A percentile compares a stretch with the other conserved stretches of the same genome.
Evolutionary conservation across 2,113 vertebrate species (phyloP).

Genomic region (Planiliza haematocheilus): DNA sequence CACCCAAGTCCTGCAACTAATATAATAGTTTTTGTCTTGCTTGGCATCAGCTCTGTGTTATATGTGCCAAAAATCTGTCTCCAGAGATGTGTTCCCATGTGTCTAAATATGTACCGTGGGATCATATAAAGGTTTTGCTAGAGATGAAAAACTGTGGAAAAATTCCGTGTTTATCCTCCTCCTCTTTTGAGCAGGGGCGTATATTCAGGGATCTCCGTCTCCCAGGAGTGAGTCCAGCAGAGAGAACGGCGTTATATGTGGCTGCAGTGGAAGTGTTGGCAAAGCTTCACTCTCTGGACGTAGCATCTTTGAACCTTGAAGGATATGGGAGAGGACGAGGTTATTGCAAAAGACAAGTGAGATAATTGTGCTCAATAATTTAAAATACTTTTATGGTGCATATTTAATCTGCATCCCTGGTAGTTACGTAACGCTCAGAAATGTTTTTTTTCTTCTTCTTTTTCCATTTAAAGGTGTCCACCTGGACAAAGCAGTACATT

Average conservation of each 20-base stretch:
- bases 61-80: neutral
- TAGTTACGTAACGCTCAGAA: neutral
- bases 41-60: neutral
- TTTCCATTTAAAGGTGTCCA: conserved; percentile 84
- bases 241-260: conserved; percentile 89
- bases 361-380: neutral
- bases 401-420: neutral
- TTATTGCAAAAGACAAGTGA: conserved; percentile 93
- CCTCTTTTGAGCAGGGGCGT: conserved; percentile 84
- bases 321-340: conserved; percentile 87
- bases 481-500: conserved; percentile 93
- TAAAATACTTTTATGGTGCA: neutral
- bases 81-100: neutral
- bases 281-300: conserved; percentile 86
- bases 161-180: neutral
- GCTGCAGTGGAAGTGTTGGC: conserved; percentile 88
- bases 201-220: conserved; percentile 88
- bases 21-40: neutral
- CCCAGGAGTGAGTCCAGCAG: conserved; percentile 85
- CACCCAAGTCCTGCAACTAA: neutral
- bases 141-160: too few species aligned
- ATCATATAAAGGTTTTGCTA: neutral
- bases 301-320: conserved; percentile 83
- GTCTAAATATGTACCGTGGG: neutral
- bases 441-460: neutral